A percentile compares a stretch with the other conserved stretches of the same genome.
These are phyloP conservation scores for Rafetus swinhoei DNA, from an alignment of 2,113 vertebrate species.

Conservation along the genomic window DNA sequence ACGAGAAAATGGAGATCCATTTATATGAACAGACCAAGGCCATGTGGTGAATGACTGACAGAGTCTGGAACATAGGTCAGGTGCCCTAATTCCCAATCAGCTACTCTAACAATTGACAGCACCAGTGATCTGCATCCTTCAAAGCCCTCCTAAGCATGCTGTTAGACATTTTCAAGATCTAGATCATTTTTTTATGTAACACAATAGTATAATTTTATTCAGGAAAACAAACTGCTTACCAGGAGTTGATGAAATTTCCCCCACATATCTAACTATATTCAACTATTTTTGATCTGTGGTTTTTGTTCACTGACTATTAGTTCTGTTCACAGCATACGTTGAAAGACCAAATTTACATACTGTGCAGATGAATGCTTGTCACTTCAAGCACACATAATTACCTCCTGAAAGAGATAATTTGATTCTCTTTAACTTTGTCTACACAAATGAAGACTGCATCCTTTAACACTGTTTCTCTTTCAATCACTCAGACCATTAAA, in stretches of 20 bases:
- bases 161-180: not conserved
- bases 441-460: not conserved
- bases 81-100: not conserved
- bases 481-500: not conserved
- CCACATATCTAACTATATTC: not conserved
- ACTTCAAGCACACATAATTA: not conserved
- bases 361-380: not conserved
- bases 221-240: not conserved
- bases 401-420: not conserved
- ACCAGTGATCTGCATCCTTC: not conserved
- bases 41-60: not conserved
- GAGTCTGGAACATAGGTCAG: not conserved
- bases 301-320: not conserved
- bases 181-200: not conserved
- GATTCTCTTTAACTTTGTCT: not conserved
- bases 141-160: not conserved
- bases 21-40: not conserved
- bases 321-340: not conserved
- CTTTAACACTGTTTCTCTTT: not conserved
- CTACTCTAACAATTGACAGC: not conserved
- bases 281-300: not conserved
- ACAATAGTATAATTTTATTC: not conserved
- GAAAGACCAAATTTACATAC: not conserved
- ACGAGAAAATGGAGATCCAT: not conserved
- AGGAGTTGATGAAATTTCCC: not conserved